Conservation (phyloP, 2,113 vertebrate genomes). For the Donacobius atricapilla region DNA sequence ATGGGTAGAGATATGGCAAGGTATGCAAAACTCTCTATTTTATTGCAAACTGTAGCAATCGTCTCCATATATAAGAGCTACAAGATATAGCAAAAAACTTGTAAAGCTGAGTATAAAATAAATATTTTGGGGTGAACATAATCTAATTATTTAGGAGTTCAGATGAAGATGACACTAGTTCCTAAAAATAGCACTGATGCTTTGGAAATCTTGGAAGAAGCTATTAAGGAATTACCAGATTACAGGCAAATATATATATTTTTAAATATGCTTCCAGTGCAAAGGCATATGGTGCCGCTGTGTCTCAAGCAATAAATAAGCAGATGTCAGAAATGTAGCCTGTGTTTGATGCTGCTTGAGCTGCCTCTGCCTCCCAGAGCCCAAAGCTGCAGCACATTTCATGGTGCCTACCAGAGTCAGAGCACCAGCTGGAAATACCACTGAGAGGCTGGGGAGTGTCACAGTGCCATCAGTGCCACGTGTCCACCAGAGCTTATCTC, state of each 20-base stretch:
- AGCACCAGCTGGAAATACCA: not conserved
- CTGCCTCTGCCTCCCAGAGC: not conserved
- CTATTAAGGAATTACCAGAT: not conserved
- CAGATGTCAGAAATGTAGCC: not conserved
- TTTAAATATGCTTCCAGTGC: not conserved
- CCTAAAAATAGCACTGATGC: not conserved
- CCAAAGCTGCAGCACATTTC: not conserved
- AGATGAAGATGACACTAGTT: not conserved
- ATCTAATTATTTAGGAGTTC: not conserved
- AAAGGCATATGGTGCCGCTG: not conserved
- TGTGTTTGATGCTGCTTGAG: not conserved
- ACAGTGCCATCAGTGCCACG: accelerated
- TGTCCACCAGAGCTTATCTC: not conserved
- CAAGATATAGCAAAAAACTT: not conserved
- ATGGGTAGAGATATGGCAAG: not conserved
- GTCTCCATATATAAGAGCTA: not conserved
- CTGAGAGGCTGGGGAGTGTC: not conserved
- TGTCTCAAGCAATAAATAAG: not conserved
- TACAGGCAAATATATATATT: not conserved
- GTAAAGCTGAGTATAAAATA: not conserved
- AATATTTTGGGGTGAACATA: not conserved
- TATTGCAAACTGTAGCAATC: not conserved
- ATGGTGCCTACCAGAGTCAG: not conserved
- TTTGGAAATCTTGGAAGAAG: not conserved
- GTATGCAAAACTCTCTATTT: not conserved